These are phyloP conservation scores for Hanleya hanleyi DNA, from an alignment of 2,888 invertebrate genomes.

Conservation along the genomic window DNA sequence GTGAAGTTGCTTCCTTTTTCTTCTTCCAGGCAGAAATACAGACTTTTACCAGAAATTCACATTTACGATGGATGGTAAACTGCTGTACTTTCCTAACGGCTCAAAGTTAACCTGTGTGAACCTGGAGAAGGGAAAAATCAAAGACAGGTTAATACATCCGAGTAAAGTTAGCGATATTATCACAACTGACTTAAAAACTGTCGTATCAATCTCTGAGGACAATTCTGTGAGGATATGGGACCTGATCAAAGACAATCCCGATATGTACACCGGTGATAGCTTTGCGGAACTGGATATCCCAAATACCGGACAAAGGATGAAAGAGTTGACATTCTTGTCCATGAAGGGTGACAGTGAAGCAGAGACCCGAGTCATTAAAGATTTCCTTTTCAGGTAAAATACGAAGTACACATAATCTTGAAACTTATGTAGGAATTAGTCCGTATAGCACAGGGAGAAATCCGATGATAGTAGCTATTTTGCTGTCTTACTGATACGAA, in stretches of 20 bases:
- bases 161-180: constrained; percentile 15
- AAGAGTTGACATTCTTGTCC: neutral
- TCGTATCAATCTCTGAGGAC: constrained; percentile 30
- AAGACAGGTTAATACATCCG: neutral
- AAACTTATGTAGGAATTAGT: no score
- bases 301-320: neutral
- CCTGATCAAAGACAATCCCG: neutral
- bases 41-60: neutral
- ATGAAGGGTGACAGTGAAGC: neutral
- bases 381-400: constrained; percentile 1
- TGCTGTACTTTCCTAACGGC: neutral
- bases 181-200: constrained; percentile 17
- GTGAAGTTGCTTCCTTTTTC: neutral
- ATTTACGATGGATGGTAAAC: neutral
- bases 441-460: no score
- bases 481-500: no score
- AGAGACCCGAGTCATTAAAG: neutral
- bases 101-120: constrained; percentile 3
- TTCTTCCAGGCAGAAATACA: neutral
- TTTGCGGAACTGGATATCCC: neutral
- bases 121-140: neutral
- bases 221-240: constrained; percentile 39
- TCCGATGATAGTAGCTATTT: no score
- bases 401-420: no score
- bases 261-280: neutral